These are phyloP conservation scores for Neodontobutis hainanensis DNA, from an alignment of 2,113 vertebrate genomes.

Conservation along the genomic window DNA sequence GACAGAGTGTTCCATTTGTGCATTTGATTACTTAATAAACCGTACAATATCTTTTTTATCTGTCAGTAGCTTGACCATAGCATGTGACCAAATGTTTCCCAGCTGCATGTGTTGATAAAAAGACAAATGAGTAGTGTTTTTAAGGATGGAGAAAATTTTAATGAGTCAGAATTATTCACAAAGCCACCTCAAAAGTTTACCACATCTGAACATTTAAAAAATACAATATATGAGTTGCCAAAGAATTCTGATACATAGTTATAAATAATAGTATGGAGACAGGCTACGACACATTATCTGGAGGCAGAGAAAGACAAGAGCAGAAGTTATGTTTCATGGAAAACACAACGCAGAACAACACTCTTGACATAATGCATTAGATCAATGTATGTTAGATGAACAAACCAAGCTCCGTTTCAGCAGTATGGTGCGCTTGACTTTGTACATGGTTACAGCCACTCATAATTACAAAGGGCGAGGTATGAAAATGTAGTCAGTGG, in stretches of 20 bases:
- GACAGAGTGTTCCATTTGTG: too few relatives aligned
- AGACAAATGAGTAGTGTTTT: slow-evolving; percentile 4
- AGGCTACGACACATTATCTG: slow-evolving; percentile 39
- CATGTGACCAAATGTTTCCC: too few relatives aligned
- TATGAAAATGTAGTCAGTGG: too few relatives aligned
- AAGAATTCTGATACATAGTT: slow-evolving; percentile 48
- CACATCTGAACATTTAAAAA: slow-evolving; percentile 56
- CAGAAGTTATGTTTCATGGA: background rate
- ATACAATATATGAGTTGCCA: slow-evolving; percentile 50
- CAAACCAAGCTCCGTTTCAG: background rate
- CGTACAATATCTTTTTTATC: too few relatives aligned
- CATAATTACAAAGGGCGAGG: too few relatives aligned
- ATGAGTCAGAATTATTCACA: slow-evolving; percentile 55
- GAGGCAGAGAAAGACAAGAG: slow-evolving; percentile 14
- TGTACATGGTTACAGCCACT: too few relatives aligned
- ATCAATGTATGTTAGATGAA: background rate
- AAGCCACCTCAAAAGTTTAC: slow-evolving; percentile 47
- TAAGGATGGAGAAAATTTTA: slow-evolving; percentile 60
- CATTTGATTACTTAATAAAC: too few relatives aligned
- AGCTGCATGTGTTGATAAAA: background rate
- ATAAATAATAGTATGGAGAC: slow-evolving; percentile 44
- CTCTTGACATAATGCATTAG: slow-evolving; percentile 2
- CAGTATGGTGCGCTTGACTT: too few relatives aligned
- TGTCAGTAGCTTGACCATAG: too few relatives aligned
- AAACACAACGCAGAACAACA: slow-evolving; percentile 7